Percentiles rank a stretch among this genome's conserved stretches.
Evolutionary conservation across 2,797 vertebrate genomes (phyloP).

Genomic region (Anolis apletophallus): DNA sequence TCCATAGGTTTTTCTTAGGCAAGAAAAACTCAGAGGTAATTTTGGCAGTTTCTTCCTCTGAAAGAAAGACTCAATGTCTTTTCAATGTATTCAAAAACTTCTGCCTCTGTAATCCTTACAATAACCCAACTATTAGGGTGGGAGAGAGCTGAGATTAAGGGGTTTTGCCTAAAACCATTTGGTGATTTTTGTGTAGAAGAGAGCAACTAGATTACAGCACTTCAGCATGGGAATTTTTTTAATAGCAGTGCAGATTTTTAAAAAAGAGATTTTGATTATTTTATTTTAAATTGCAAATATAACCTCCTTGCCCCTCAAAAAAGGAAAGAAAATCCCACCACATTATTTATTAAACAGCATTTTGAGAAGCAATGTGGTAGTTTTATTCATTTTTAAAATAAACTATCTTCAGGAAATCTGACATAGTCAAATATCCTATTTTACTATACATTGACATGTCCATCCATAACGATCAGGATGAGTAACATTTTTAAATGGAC

Average conservation of each 20-base stretch:
- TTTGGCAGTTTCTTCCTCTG: too few species aligned
- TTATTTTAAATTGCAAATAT: not conserved
- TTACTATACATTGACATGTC: accelerated
- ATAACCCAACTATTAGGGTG: not conserved
- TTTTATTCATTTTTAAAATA: not conserved
- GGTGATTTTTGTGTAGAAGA: not conserved
- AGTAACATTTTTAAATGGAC: accelerated
- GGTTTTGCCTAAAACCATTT: not conserved
- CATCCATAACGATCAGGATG: not conserved
- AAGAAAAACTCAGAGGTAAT: too few species aligned
- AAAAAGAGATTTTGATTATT: not conserved
- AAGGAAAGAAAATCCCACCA: too few species aligned
- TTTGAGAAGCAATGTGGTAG: not conserved
- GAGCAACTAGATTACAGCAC: not conserved
- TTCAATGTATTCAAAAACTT: too few species aligned
- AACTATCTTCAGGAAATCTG: not conserved
- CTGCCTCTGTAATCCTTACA: not conserved
- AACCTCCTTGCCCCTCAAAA: too few species aligned
- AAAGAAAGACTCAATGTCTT: too few species aligned
- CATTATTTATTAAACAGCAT: not conserved
- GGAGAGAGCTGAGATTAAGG: too few species aligned
- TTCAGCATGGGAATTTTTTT: not conserved
- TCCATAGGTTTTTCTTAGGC: too few species aligned
- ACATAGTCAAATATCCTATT: not conserved
- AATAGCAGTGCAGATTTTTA: not conserved